phyloP scores from a whole-genome alignment of 2,113 vertebrate genomes.

The Thermophis baileyi region DNA sequence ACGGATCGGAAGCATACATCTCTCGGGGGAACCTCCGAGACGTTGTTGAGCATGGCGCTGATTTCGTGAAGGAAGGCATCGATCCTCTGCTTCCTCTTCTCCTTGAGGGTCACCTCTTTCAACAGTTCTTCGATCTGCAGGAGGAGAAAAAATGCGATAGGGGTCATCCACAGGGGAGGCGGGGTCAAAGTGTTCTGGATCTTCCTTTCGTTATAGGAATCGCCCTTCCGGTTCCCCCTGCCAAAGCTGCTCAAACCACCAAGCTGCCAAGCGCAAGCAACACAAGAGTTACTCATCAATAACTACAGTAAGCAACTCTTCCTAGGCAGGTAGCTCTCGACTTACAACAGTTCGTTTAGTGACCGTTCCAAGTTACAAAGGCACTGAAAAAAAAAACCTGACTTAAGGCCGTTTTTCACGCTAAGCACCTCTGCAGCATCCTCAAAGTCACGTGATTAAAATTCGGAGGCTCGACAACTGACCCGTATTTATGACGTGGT shows the following conservation, averaged over 20 bases:
- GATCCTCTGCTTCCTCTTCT: constrained; percentile 80
- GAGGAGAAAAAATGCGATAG: rapidly evolving
- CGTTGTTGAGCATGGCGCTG: constrained; percentile 69
- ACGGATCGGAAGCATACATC: constrained; percentile 67
- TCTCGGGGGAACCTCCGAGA: constrained; percentile 74
- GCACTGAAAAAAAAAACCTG: too few relatives aligned
- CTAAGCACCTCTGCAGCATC: too few relatives aligned
- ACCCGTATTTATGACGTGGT: too few relatives aligned
- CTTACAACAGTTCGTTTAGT: too few relatives aligned
- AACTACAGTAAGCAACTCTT: not conserved
- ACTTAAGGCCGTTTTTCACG: too few relatives aligned
- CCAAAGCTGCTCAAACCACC: not conserved
- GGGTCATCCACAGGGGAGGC: not conserved
- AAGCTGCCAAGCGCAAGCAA: not conserved
- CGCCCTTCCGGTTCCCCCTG: not conserved
- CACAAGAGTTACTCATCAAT: not conserved
- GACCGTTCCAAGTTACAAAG: too few relatives aligned
- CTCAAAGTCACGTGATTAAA: too few relatives aligned
- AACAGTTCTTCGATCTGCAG: constrained; percentile 89
- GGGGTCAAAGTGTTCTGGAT: not conserved
- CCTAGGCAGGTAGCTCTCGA: too few relatives aligned
- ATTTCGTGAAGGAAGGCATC: constrained; percentile 79
- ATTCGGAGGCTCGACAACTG: too few relatives aligned
- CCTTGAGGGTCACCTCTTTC: constrained; percentile 87
- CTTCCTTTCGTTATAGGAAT: not conserved